phyloP scores from a whole-genome alignment of 2,797 vertebrate genomes.

The Galagoides demidoff region DNA sequence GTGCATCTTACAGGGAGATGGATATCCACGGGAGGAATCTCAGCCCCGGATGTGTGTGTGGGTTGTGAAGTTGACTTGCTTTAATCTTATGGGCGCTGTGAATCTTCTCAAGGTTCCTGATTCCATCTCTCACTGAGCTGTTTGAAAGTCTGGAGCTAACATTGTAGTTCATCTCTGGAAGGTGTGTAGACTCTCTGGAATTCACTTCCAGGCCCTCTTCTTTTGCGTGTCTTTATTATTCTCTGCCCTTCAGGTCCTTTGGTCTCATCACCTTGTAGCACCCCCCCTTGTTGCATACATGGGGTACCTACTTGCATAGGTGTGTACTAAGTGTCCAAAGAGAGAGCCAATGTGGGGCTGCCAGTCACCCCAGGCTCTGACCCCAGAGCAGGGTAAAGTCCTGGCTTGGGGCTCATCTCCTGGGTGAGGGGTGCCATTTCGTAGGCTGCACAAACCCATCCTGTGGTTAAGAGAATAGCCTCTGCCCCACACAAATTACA shows the following conservation, averaged over 20 bases:
- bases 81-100: not conserved
- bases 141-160: not conserved
- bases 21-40: not conserved
- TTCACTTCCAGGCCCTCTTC: not conserved
- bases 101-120: not conserved
- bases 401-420: not conserved
- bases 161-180: not conserved
- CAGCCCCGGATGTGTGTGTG: too few relatives aligned
- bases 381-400: too few relatives aligned
- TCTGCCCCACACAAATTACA: accelerated
- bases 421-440: not conserved
- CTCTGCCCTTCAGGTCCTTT: not conserved
- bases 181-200: not conserved
- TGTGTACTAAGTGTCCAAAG: not conserved
- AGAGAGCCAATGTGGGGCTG: too few relatives aligned
- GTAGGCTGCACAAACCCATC: not conserved
- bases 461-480: not conserved
- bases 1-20: not conserved
- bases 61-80: not conserved
- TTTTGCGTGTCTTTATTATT: not conserved
- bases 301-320: too few relatives aligned
- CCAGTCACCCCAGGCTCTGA: not conserved
- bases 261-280: too few relatives aligned
- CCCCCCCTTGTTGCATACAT: too few relatives aligned
- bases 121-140: not conserved